Evolutionary conservation across 2,888 invertebrate genomes (phyloP), one percentile per base, ranked within the genome.

Genomic region (Agrochola litura): DNA sequence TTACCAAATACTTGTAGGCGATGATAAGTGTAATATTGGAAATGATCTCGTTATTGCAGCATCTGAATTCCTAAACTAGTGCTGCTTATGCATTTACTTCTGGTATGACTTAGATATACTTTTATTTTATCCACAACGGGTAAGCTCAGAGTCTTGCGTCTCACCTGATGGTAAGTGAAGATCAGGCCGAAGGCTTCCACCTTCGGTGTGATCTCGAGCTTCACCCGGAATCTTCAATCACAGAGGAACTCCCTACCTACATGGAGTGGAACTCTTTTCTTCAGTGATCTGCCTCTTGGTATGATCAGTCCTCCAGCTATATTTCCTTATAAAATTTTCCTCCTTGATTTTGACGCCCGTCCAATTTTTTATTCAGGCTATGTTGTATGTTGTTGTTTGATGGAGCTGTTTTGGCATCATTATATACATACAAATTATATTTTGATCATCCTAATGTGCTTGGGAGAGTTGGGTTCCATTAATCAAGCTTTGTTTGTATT

Each of bases 1-100:
- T 66, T 76, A 66, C 65, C 46, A 77, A 76, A 61, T 66, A 69
- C 60, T 58, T 61, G 80, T 82, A 58, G 77, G 56, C 61, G 49
- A 70, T 77, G 60, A 66, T 61, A 25, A 37, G 76, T 69, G 12
- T 67, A 22, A 60, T n/a, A 37, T 54, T 67, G 25, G 52, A 64
- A 58, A 52, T 81, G 5, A 64, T 58, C 2, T 58, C 4, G 14
- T 49, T 56, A 73, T 52, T 52, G 43, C 25, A 14, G 52, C 6
- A 30, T 74, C 30, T 37, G 52, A 16, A 65, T 60, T 37, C 4
- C 1, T 6, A 25, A 16, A 49, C 22, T 16, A 6, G 5, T 49
- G 25, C 12, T 41, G 5, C 12, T 43, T 2, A n/a, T 49, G 16
- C 6, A 41, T 54, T n/a, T 25, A 10, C 4, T 9, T 71, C 19